Conservation (phyloP, 2,888 invertebrate species). For the Tipula lateralis region DNA sequence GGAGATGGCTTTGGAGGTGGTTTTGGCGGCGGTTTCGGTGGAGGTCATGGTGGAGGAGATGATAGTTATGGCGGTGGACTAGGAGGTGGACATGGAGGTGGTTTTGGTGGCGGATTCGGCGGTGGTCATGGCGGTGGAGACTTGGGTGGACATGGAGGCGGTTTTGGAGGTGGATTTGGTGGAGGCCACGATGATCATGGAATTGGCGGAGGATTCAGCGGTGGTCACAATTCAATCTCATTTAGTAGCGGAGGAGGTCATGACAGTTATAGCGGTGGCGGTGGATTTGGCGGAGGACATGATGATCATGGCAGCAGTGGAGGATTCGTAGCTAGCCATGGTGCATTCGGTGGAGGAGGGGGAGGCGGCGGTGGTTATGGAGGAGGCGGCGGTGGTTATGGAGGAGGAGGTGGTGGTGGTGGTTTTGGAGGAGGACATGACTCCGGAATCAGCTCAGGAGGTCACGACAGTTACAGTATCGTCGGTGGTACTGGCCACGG, state of each 20-base stretch:
- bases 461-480: background rate
- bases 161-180: background rate
- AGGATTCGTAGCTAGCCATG: slow-evolving; percentile 14
- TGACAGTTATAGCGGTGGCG: background rate
- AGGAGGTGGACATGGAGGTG: background rate
- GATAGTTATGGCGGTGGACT: background rate
- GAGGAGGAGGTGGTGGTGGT: slow-evolving; percentile 30
- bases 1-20: background rate
- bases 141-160: background rate
- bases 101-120: background rate
- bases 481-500: too few relatives aligned
- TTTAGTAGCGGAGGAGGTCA: background rate
- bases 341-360: slow-evolving; percentile 5
- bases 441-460: slow-evolving; percentile 15
- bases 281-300: slow-evolving; percentile 37
- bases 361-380: slow-evolving; percentile 30
- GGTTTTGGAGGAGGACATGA: slow-evolving; percentile 29
- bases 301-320: slow-evolving; percentile 20
- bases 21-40: background rate
- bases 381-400: slow-evolving; percentile 26
- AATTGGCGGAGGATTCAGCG: slow-evolving; percentile 26
- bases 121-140: background rate
- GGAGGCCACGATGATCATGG: slow-evolving; percentile 12
- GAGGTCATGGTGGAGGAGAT: background rate
- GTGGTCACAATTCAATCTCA: background rate